These are phyloP conservation scores for Cydia amplana DNA, from an alignment of 1,140 invertebrate genomes.

Conservation along the genomic window DNA sequence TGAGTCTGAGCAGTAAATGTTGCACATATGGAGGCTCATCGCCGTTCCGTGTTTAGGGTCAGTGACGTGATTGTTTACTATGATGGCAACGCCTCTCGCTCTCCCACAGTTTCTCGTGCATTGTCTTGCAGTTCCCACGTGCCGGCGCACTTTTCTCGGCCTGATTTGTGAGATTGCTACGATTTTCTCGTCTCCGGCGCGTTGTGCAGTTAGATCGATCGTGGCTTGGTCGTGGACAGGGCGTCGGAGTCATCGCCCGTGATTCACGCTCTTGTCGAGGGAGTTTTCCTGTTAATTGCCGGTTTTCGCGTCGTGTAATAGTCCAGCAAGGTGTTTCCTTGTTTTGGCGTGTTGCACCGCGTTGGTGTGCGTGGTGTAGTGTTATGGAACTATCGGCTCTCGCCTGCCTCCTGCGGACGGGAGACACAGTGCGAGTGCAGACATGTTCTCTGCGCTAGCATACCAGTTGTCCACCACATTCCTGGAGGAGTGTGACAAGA, in stretches of 20 bases:
- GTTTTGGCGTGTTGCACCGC: background rate
- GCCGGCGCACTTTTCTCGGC: conserved; percentile 51
- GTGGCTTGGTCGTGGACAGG: conserved; percentile 29
- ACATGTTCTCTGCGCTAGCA: conserved; percentile 71
- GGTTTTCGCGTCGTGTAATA: conserved; percentile 4
- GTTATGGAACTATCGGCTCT: conserved; percentile 45
- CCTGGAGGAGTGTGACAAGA: conserved; percentile 58
- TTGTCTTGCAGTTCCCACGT: conserved; percentile 71
- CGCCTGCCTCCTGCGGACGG: conserved; percentile 43
- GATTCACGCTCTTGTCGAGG: conserved; percentile 45
- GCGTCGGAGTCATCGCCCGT: conserved; percentile 36
- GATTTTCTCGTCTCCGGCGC: background rate
- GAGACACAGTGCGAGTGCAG: conserved; percentile 50
- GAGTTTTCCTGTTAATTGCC: conserved; percentile 36
- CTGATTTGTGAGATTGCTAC: conserved; percentile 34
- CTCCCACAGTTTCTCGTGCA: conserved; percentile 74
- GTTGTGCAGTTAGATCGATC: conserved; percentile 38
- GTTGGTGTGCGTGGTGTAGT: conserved; percentile 27
- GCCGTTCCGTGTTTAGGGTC: conserved; percentile 58
- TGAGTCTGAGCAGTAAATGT: conserved; percentile 48
- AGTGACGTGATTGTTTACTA: conserved; percentile 79
- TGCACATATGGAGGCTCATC: conserved; percentile 41
- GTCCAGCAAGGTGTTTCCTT: background rate
- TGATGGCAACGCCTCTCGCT: conserved; percentile 77
- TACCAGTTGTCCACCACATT: conserved; percentile 70